Evolutionary conservation across 2,797 vertebrate species (phyloP), one percentile per base, ranked within the genome.

Genomic region (Pangasius macronema): DNA sequence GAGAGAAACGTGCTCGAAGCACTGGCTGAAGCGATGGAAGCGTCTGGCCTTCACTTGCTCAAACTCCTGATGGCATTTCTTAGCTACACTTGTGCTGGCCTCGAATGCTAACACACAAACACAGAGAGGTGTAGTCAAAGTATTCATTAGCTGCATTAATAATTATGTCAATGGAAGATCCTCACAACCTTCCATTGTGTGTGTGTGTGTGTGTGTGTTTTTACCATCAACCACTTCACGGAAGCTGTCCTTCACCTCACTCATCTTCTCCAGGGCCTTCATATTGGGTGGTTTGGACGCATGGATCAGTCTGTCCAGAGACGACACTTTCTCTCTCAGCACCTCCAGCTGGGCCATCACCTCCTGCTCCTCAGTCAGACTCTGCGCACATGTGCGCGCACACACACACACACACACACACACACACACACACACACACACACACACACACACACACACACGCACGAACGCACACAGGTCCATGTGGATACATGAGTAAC

Each of bases 1-100:
- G 27, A 97, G 0, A 0, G 94, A 96, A 86, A 99, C 92, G 0
- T 98, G 97, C 87, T 99, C 97, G 85, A 99, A 99, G 91, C 98
- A 99, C 83, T 86, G 92, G 92, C 61, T 97, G 91, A 99, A 99
- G 83, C 94, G 96, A 0, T 94, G 93, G 0, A 93, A 95, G 90
- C 98, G 97, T 91, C 46, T 96, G 39, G 92, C 94, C 91, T 98
- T 99, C 91, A 99, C 95, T 76, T 96, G 93, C 90, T 98, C 96
- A 91, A 98, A 99, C 88, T 97, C 96, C 89, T 95, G 95, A 87
- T 92, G 96, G 90, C 96, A 93, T 46, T 89, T 93, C 87, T 95
- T 96, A 90, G 96, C 94, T 90, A 91, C 91, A 89, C 82, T 96
- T 89, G 95, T 96, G 95, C 97, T 97, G 91, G 89, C 92, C 33